Conservation (phyloP, 2,113 vertebrate genomes). For the Percina caprodes region DNA sequence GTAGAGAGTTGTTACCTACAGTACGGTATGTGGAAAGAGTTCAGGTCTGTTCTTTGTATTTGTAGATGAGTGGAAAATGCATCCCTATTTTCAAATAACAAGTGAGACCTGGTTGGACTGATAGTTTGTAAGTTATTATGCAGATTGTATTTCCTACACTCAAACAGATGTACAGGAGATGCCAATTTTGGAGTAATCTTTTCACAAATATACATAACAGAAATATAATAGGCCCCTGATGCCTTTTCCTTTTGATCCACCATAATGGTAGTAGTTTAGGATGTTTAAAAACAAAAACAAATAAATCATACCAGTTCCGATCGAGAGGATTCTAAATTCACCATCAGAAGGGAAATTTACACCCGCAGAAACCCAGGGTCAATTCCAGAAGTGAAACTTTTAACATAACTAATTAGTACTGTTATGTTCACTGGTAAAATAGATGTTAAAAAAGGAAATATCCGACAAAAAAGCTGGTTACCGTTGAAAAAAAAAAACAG, state of each 20-base stretch:
- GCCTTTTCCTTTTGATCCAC: neutral
- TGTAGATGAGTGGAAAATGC: conserved; percentile 8
- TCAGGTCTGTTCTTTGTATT: conserved; percentile 33
- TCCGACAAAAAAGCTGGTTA: neutral
- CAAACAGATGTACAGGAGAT: neutral
- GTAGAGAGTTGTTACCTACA: conserved; percentile 32
- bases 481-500: neutral
- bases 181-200: neutral
- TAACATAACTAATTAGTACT: neutral
- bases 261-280: neutral
- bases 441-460: neutral
- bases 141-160: neutral
- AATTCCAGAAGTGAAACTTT: neutral
- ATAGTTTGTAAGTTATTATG: neutral
- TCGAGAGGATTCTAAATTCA: neutral
- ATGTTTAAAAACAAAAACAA: neutral
- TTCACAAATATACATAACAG: conserved; percentile 19
- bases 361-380: neutral
- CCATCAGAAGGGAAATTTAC: neutral
- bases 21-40: conserved; percentile 43
- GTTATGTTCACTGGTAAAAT: neutral
- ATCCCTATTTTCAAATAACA: conserved; percentile 21
- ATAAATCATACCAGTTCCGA: no score
- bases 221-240: conserved; percentile 1
- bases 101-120: neutral